A percentile compares a stretch with the other conserved stretches of the same genome.
phyloP scores from a whole-genome alignment of 2,113 vertebrate genomes.

The Mesitornis unicolor region DNA sequence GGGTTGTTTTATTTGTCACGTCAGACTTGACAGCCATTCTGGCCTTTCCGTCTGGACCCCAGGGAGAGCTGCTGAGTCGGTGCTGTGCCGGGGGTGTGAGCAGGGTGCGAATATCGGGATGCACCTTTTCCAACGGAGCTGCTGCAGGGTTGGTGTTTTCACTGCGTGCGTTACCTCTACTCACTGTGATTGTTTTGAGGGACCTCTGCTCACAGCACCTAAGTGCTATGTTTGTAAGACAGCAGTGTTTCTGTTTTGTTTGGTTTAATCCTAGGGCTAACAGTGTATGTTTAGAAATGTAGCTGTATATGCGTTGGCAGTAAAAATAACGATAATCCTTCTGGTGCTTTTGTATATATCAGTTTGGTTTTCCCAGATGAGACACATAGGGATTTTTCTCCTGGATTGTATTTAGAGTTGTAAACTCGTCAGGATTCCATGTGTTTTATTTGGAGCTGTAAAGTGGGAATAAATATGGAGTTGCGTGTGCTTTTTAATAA shows the following conservation, averaged over 20 bases:
- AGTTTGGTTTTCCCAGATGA: not conserved
- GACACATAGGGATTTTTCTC: not conserved
- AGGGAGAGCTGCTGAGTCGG: fast-evolving
- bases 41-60: not conserved
- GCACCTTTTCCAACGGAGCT: not conserved
- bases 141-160: not conserved
- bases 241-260: not conserved
- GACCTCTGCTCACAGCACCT: not conserved
- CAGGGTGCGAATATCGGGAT: fast-evolving
- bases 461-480: constrained; percentile 37
- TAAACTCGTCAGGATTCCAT: not conserved
- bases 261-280: not conserved
- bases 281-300: not conserved
- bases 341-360: not conserved
- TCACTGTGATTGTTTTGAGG: not conserved
- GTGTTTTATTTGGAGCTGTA: constrained; percentile 21
- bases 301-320: not conserved
- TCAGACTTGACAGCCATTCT: not conserved
- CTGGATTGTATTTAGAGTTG: not conserved
- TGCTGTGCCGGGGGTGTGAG: fast-evolving
- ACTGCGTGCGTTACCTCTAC: fast-evolving
- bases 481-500: constrained; percentile 21
- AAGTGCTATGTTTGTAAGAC: not conserved
- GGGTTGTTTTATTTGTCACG: not conserved
- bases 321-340: not conserved